Conservation (phyloP, 37 sponge, comb jelly and placozoan genomes). For the Oopsacas minuta region DNA sequence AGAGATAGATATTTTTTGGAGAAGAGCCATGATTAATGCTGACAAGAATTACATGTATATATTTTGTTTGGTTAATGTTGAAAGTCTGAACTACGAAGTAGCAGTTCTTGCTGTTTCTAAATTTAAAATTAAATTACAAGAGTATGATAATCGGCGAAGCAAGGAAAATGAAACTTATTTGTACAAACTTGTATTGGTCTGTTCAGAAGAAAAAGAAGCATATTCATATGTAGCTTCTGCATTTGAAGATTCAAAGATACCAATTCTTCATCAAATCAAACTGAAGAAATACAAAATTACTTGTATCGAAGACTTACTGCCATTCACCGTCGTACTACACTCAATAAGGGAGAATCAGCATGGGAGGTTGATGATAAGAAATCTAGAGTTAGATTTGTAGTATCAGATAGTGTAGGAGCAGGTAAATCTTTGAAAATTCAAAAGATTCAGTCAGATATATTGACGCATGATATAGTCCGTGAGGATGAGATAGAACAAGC, state of each 20-base stretch:
- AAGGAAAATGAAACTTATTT: neutral
- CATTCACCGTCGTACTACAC: neutral
- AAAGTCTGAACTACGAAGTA: neutral
- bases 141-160: neutral
- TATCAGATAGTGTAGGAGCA: neutral
- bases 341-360: neutral
- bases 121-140: neutral
- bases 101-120: neutral
- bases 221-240: neutral
- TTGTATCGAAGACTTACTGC: neutral
- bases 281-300: neutral
- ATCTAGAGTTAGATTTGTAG: neutral
- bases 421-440: neutral
- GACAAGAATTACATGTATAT: neutral
- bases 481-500: neutral
- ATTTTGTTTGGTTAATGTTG: neutral
- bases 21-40: neutral
- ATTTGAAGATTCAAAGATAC: neutral
- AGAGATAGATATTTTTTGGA: neutral
- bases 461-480: neutral
- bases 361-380: neutral
- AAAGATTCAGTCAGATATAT: neutral
- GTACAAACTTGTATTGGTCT: slow-evolving; percentile 5
- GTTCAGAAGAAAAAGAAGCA: slow-evolving; percentile 8
- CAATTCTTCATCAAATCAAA: neutral